Evolutionary conservation across 2,113 vertebrate species (phyloP), one percentile per base, ranked within the genome.

Genomic region (Puffinus mauretanicus): DNA sequence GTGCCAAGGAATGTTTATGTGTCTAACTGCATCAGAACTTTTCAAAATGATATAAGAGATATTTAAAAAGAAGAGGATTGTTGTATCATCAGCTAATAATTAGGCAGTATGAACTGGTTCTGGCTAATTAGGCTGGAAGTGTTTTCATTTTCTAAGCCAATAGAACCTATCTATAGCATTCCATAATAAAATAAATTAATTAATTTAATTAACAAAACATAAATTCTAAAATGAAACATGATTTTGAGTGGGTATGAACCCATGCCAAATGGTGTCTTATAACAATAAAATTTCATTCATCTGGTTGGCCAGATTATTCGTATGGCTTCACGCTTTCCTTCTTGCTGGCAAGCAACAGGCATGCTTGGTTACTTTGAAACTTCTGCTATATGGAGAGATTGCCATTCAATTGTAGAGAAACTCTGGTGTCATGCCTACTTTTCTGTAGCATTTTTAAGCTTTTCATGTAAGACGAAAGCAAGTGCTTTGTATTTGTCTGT

Each of bases 131-230:
- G 36, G 20, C 17, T 55, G 70, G 36, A 94, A 93, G 49, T 34
- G 18, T 70, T 94, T 94, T 82, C 32, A 75, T 92, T 82, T 86
- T 70, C 62, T 91, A 77, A 95, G 82, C 49, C 52, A 89, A 76
- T 18, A 94, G 52, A 79, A 95, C 36, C 58, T 82, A 55, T 42
- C 44, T 85, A 62, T 70, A 91, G 14, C 36, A 70, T 77, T 78
- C 54, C 21, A 73, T 83, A 73, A 51, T 58, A 69, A 85, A 92
- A 44, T 4, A 51, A 92, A 92, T 38, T 54, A 89, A 96, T 91
- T 93, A 90, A 96, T 92, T 93, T 82, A 61, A 88, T 88, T 88
- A 91, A 57, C 32, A 87, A 64, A 79, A 52, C 44, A 79, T 40
- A 91, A 58, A 86, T 91, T 86, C 66, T 46, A 62, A 93, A 82